Evolutionary conservation across 2,888 invertebrate species (phyloP), one percentile per base, ranked within the genome.

Genomic region (Agrotis exclamationis): DNA sequence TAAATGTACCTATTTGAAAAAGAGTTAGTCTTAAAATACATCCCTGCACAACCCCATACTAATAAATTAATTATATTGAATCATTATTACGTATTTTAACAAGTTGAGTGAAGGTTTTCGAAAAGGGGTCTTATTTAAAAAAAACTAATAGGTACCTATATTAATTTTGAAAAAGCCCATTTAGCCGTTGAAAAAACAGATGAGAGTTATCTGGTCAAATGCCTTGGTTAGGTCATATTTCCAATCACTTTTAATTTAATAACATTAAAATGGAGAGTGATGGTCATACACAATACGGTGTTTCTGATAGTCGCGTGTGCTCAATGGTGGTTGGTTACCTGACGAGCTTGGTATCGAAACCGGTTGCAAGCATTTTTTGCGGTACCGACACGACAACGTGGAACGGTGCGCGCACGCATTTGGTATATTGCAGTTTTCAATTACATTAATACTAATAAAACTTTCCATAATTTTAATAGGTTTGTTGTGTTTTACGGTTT

Each of bases 341-440:
- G 22, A 47, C 16, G 66, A 67, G 58, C 48, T 63, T 65, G 65
- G 45, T 79, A 70, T 67, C 54, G 56, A 58, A 79, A 82, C 82
- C 79, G 74, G 82, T 82, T 76, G 63, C 56, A 48, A 63, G 47
- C 59, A 58, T 39, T 82, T 80, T 82, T 79, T 80, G 75, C 73
- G 60, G 74, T 77, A 68, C 62, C 65, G 45, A 59, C 66, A 59
- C 57, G 62, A 76, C 68, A 70, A 24, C 59, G 22, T 54, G 58
- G 39, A 76, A 68, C 63, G 63, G 77, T 67, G 53, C 44, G 50
- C 51, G 20, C 74, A 74, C 51, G 74, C 58, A 64, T 65, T 76
- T 22, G 24, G 5, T 6, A 51, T 59, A 51, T 16, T 63, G 4
- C 14, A 47, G 45, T 58, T 51, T 48, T 50, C 20, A 74, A 60